Evolutionary conservation across 1,140 invertebrate species (phyloP).

Genomic region (Drosophila gunungcola): DNA sequence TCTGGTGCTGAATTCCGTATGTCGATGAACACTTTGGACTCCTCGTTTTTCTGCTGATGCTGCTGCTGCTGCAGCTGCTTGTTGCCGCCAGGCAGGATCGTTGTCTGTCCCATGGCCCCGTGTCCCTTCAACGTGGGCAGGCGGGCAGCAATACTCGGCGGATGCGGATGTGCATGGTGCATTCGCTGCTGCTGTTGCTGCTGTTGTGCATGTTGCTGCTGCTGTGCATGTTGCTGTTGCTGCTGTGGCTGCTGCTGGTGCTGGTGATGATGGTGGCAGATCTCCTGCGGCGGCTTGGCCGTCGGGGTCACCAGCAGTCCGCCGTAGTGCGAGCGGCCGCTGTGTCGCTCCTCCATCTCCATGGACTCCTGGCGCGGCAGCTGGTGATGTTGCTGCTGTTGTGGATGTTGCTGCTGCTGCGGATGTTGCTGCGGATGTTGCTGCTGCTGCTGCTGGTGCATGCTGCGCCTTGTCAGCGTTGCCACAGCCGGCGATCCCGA

Average conservation of each 20-base stretch:
- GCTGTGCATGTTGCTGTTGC: conserved; percentile 44
- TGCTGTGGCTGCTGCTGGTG: conserved; percentile 70
- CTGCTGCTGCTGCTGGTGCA: conserved; percentile 60
- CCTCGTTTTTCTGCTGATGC: conserved; percentile 70
- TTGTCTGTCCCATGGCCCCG: conserved; percentile 35
- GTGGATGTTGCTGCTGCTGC: conserved; percentile 37
- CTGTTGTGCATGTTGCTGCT: conserved; percentile 13
- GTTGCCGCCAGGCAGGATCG: conserved; percentile 35
- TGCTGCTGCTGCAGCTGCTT: conserved; percentile 25
- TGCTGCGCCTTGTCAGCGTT: conserved; percentile 66
- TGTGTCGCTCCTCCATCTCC: conserved; percentile 56
- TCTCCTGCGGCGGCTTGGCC: conserved; percentile 64
- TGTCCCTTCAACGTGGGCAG: conserved; percentile 85
- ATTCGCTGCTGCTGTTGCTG: conserved; percentile 40
- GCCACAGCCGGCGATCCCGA: conserved; percentile 54
- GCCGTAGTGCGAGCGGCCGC: conserved; percentile 62
- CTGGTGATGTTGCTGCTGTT: conserved; percentile 61
- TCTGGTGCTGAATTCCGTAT: conserved; percentile 92
- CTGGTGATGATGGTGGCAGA: conserved; percentile 82
- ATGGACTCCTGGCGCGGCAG: conserved; percentile 49
- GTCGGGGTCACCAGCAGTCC: conserved; percentile 58
- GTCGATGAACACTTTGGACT: conserved; percentile 85
- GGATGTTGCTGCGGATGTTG: conserved; percentile 55
- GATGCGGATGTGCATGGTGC: conserved; percentile 63
- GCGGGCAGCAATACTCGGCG: conserved; percentile 42